Conservation (phyloP, 2,888 invertebrate species). For the Anagyrus pseudococci region DNA sequence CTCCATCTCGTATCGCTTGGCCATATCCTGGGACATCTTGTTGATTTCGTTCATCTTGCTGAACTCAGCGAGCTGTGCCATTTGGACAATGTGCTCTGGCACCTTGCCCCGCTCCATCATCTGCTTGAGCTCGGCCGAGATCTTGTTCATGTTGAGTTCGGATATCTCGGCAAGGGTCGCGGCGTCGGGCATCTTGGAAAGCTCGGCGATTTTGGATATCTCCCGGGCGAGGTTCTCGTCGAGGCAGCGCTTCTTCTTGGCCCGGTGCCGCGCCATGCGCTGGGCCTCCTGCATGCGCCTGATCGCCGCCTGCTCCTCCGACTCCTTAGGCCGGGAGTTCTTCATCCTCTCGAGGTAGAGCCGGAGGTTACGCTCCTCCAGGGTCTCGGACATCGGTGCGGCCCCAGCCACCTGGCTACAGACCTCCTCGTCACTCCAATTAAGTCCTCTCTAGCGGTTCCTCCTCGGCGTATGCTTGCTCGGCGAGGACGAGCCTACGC, state of each 20-base stretch:
- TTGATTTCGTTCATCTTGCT: conserved; percentile 59
- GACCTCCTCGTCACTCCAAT: neutral
- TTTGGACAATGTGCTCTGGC: conserved; percentile 60
- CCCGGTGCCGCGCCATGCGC: conserved; percentile 59
- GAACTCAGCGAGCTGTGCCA: conserved; percentile 60
- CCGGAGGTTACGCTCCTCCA: conserved; percentile 55
- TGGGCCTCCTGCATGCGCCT: conserved; percentile 60
- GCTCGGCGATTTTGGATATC: conserved; percentile 59
- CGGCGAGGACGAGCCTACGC: too few relatives aligned
- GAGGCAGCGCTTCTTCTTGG: conserved; percentile 59
- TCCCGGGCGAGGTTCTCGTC: conserved; percentile 59
- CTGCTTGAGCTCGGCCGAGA: conserved; percentile 59
- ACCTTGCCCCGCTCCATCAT: conserved; percentile 61
- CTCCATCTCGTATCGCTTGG: conserved; percentile 58
- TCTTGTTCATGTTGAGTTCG: conserved; percentile 60
- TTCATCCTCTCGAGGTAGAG: conserved; percentile 57
- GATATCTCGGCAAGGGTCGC: conserved; percentile 59
- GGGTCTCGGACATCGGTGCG: conserved; percentile 51
- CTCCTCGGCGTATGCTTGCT: too few relatives aligned
- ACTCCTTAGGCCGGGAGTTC: conserved; percentile 57
- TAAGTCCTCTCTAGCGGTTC: too few relatives aligned
- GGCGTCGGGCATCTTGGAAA: conserved; percentile 59
- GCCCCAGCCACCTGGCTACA: neutral
- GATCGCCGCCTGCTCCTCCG: conserved; percentile 57
- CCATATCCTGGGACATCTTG: conserved; percentile 59